These are phyloP conservation scores for Liopterus haemorrhoidalis DNA, from an alignment of 2,888 invertebrate species.

Conservation along the genomic window DNA sequence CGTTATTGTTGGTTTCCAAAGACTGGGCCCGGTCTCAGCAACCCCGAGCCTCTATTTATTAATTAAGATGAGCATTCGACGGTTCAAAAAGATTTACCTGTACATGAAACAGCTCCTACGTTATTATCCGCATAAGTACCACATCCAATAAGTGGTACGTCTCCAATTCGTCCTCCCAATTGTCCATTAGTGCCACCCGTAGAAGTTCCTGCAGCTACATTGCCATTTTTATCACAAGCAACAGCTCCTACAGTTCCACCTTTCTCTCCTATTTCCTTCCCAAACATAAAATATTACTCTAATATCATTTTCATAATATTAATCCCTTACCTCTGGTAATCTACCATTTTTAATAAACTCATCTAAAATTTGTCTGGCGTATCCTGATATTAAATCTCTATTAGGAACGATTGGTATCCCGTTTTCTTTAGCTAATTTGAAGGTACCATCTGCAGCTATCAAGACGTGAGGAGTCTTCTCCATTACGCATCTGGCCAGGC, in stretches of 20 bases:
- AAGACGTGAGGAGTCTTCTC: constrained; percentile 51
- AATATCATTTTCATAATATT: no score
- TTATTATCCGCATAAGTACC: constrained; percentile 64
- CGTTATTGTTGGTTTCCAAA: no score
- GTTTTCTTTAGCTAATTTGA: constrained; percentile 44
- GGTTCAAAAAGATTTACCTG: constrained; percentile 50
- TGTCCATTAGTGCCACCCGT: constrained; percentile 76
- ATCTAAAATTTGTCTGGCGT: constrained; percentile 53
- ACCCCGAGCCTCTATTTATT: no score
- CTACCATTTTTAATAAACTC: constrained; percentile 49
- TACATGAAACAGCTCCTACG: constrained; percentile 66
- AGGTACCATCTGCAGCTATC: constrained; percentile 51
- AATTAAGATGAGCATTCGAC: no score
- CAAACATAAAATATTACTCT: neutral
- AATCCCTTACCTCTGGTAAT: constrained; percentile 39
- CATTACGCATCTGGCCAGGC: constrained; percentile 53
- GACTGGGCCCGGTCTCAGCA: no score
- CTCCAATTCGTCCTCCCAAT: constrained; percentile 65
- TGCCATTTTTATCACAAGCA: constrained; percentile 62
- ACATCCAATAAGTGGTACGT: constrained; percentile 61
- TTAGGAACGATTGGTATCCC: constrained; percentile 54
- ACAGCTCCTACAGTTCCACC: constrained; percentile 75
- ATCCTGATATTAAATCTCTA: constrained; percentile 57
- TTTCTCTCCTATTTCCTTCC: constrained; percentile 45
- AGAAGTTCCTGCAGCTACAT: constrained; percentile 68